Evolutionary conservation across 2,113 vertebrate species (phyloP).

Genomic region (Pelvicachromis taeniatus): DNA sequence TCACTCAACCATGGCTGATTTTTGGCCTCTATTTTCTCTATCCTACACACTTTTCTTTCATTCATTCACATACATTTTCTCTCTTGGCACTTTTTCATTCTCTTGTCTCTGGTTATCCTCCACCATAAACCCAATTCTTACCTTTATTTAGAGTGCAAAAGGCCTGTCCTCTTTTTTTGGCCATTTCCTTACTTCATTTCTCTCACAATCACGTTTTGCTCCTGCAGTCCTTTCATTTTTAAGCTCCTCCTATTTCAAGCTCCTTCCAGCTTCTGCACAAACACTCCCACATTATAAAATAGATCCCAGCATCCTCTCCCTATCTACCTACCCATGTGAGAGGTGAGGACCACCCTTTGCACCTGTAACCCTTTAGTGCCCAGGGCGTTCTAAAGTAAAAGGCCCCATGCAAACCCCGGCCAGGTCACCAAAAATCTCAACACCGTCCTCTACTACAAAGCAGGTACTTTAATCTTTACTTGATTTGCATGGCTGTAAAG

Average conservation of each 20-base stretch:
- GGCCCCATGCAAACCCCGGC: slow-evolving; percentile 34
- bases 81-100: neutral
- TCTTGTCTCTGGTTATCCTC: neutral
- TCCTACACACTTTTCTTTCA: neutral
- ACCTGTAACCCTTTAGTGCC: slow-evolving; percentile 79
- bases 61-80: neutral
- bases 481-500: slow-evolving; percentile 51
- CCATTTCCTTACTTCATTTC: neutral
- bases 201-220: neutral
- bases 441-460: slow-evolving; percentile 24
- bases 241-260: neutral
- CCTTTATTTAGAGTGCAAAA: neutral
- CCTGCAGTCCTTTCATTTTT: slow-evolving; percentile 8
- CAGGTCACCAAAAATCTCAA: slow-evolving; percentile 22
- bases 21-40: neutral
- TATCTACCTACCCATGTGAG: slow-evolving; percentile 43
- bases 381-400: slow-evolving; percentile 66
- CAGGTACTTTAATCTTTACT: slow-evolving; percentile 66
- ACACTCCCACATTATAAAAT: neutral
- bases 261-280: neutral
- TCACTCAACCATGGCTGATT: neutral
- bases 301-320: slow-evolving; percentile 15
- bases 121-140: neutral
- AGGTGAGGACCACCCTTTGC: slow-evolving; percentile 73
- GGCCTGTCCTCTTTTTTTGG: neutral